A percentile compares a stretch with the other conserved stretches of the same genome.
phyloP scores from a whole-genome alignment of 2,797 vertebrate species.

The Peromyscus nudipes region DNA sequence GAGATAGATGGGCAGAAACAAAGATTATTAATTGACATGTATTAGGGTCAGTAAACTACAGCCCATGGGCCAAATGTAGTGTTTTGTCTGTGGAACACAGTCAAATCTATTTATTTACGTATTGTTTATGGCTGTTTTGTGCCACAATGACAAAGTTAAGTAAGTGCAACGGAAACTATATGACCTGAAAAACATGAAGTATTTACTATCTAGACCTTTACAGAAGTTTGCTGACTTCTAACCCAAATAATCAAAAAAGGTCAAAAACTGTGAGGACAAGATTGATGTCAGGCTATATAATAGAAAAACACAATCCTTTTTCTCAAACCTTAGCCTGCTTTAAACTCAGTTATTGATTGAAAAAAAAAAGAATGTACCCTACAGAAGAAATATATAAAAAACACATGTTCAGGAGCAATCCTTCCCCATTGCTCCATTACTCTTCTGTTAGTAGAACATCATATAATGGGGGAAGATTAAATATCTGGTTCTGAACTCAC shows the following conservation, averaged over 20 bases:
- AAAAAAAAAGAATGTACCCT: background rate
- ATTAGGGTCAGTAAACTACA: background rate
- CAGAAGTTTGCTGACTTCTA: conserved; percentile 58
- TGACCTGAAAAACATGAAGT: background rate
- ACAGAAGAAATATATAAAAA: conserved; percentile 49
- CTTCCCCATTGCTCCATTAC: background rate
- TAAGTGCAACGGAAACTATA: conserved; percentile 11
- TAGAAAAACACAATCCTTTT: conserved; percentile 57
- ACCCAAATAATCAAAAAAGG: conserved; percentile 63
- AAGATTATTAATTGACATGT: conserved; percentile 28
- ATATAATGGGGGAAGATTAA: background rate
- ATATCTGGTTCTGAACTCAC: background rate
- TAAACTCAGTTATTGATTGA: conserved; percentile 52
- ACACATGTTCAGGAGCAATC: background rate
- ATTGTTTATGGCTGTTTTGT: conserved; percentile 58
- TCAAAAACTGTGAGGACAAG: conserved; percentile 61
- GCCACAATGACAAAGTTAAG: conserved; percentile 57
- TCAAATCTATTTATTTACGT: conserved; percentile 59
- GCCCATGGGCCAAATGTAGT: conserved; percentile 9
- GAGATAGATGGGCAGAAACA: background rate
- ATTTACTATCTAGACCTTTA: conserved; percentile 40
- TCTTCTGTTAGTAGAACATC: background rate
- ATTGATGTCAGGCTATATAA: conserved; percentile 47
- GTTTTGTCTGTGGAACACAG: conserved; percentile 13
- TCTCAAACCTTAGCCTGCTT: conserved; percentile 43